Evolutionary conservation across 1,140 invertebrate genomes (phyloP).

Genomic region (Rhyzopertha dominica): DNA sequence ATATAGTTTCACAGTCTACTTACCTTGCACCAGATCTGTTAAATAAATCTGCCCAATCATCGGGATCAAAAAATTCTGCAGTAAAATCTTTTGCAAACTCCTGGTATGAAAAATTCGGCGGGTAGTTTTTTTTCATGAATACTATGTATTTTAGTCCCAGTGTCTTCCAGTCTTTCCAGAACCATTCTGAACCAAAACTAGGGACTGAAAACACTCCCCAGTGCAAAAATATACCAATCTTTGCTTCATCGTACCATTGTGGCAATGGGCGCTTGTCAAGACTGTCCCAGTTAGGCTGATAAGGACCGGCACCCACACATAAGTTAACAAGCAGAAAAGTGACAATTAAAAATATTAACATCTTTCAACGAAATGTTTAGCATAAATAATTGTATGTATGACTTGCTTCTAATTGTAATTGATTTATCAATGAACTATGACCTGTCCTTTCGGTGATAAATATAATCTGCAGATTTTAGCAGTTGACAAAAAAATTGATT

Average conservation of each 20-base stretch:
- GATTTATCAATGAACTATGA: too few species aligned
- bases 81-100: conserved; percentile 76
- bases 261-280: conserved; percentile 79
- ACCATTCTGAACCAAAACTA: conserved; percentile 80
- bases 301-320: conserved; percentile 42
- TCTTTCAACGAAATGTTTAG: too few species aligned
- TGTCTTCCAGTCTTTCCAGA: conserved; percentile 78
- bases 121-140: conserved; percentile 71
- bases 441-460: too few species aligned
- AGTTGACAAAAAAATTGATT: too few species aligned
- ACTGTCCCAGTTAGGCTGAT: conserved; percentile 73
- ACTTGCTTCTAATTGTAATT: too few species aligned
- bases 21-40: conserved; percentile 69
- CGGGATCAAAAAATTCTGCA: conserved; percentile 72
- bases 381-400: too few species aligned
- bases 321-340: not conserved
- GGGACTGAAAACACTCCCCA: conserved; percentile 93
- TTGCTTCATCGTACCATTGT: conserved; percentile 81
- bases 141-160: too few species aligned
- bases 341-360: too few species aligned
- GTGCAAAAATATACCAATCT: conserved; percentile 90
- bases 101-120: conserved; percentile 73
- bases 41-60: conserved; percentile 71
- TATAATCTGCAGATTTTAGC: too few species aligned
- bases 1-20: too few species aligned